Evolutionary conservation across 1,140 invertebrate genomes (phyloP), one percentile per base, ranked within the genome.

Genomic region (Microplitis mediator): DNA sequence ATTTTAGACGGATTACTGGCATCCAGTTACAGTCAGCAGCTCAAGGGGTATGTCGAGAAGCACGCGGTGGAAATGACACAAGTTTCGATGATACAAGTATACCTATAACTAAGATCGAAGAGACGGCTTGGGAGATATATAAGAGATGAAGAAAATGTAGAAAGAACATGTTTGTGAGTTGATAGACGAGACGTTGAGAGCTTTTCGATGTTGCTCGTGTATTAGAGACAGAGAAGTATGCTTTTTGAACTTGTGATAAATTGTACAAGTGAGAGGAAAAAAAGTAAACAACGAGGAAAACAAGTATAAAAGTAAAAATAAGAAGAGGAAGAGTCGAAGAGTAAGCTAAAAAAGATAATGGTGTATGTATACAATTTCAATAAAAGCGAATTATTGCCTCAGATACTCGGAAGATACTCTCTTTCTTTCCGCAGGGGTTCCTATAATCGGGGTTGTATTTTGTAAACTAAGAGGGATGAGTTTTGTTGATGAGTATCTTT

Each of bases 121-220:
- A 45, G 39, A 45, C 39, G 39, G 11, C 11, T 2, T 5, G 11
- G 3, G 39, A 45, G 39, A 45, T 45, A 11, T 9, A 11, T 6
- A 9, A 11, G 39, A 45, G 39, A 45, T 45, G 35, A 45, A 16
- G 3, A 36, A 45, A 45, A 64, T 64, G n/a, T 4, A 35, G n/a
- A n/a, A 39, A 64, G 35, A 31, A 8, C 58, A 45, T 45, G 32
- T 16, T 39, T 39, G 58, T 45, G 65, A 67, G 51, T 71, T 50
- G 13, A 35, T 60, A 51, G 39, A 45, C 39, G 39, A 62, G 50
- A 67, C 60, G 68, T 69, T 75, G 74, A 75, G 66, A 75, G 74
- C 69, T 50, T 72, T 75, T 75, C 74, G 70, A 75, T 75, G 74
- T 75, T 75, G 70, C 63, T 58, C 74, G 66, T 64, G 74, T 72